Evolutionary conservation across 2,797 vertebrate genomes (phyloP), one percentile per base, ranked within the genome.

Genomic region (Alca torda): DNA sequence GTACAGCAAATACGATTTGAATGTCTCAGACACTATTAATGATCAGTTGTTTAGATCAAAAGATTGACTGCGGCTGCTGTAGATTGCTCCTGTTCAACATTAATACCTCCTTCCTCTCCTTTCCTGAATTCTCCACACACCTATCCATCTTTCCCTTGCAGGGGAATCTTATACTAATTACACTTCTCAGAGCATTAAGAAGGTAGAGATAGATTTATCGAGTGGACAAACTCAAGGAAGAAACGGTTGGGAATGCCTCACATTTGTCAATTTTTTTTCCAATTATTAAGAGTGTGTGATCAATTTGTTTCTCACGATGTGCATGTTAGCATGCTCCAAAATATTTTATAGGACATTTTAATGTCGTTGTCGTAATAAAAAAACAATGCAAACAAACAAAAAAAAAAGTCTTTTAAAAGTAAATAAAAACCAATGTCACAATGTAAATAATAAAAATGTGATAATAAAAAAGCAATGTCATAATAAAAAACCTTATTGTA

Each of bases 111-210:
- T 73, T 75, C 39, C 46, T 73, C 80, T 87, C 69, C 88, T 68
- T 84, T 45, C 65, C 84, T 74, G 63, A 81, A 84, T 74, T 87
- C 84, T 91, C 57, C 65, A 68, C 54, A 57, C 53, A 74, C 51
- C 51, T 43, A 91, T 92, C 65, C 75, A 77, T 95, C 93, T 82
- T 83, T 59, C 93, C 46, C 51, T 94, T 82, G 63, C 89, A 93
- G 59, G 50, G 23, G 33, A 90, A 65, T 54, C 48, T 93, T 59
- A 37, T 9, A 67, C 77, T 94, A 92, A 95, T 96, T 96, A 59
- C 77, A 87, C 43, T 93, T 96, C 93, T 90, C 86, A 82, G 84
- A 93, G 70, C 70, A 90, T 96, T 95, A 94, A 70, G 79, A 80
- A 90, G 86, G 84, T 31, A 14, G 39, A 82, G 85, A 76, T 67